These are phyloP conservation scores for Myopa testacea DNA, from an alignment of 2,888 invertebrate genomes.

Conservation along the genomic window DNA sequence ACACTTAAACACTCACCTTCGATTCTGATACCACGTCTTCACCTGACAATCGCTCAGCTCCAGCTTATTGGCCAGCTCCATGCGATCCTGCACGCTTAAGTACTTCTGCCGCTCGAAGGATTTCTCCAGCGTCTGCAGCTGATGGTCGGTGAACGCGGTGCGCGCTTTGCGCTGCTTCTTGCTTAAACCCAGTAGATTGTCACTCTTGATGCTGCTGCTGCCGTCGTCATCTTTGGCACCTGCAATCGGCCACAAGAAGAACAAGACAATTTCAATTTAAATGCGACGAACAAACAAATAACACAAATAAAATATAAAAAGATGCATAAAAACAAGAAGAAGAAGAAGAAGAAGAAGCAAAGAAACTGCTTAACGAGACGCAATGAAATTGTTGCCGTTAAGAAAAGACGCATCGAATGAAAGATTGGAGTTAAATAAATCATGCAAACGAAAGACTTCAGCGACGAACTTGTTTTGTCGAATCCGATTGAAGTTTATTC, in stretches of 20 bases:
- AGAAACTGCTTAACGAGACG: background rate
- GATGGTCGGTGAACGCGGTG: slow-evolving; percentile 98
- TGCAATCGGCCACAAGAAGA: slow-evolving; percentile 62
- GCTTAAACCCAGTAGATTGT: slow-evolving; percentile 70
- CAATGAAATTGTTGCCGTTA: background rate
- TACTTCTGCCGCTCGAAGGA: slow-evolving; percentile 98
- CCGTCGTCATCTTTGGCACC: slow-evolving; percentile 88
- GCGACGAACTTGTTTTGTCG: slow-evolving; percentile 37
- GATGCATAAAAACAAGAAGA: background rate
- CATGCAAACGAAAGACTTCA: slow-evolving; percentile 41
- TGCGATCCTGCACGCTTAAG: slow-evolving; percentile 95
- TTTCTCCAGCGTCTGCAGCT: slow-evolving; percentile 95
- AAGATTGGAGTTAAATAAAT: background rate
- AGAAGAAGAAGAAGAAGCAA: slow-evolving; percentile 4
- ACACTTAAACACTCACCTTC: slow-evolving; percentile 78
- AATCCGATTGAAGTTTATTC: background rate
- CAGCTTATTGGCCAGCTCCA: slow-evolving; percentile 97
- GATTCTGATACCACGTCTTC: slow-evolving; percentile 99
- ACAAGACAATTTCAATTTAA: slow-evolving; percentile 1
- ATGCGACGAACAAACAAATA: background rate
- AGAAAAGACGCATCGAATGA: background rate
- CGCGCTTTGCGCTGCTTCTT: slow-evolving; percentile 97
- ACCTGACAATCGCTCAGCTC: slow-evolving; percentile 99
- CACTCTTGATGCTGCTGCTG: slow-evolving; percentile 66
- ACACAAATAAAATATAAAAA: slow-evolving; percentile 7